Conservation (phyloP, 1,140 invertebrate genomes). For the Chrysomallon squamiferum region DNA sequence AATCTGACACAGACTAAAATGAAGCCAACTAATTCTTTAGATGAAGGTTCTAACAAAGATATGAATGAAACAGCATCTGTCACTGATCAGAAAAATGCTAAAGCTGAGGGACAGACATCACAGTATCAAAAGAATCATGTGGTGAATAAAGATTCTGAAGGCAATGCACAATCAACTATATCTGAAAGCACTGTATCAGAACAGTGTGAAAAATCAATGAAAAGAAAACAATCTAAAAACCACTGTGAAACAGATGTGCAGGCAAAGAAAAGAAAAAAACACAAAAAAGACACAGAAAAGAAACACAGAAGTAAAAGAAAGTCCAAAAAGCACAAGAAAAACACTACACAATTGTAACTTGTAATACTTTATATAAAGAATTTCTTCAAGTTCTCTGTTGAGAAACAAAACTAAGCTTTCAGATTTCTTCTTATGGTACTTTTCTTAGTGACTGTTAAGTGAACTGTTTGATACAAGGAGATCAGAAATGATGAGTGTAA, state of each 20-base stretch:
- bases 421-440: no score
- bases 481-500: no score
- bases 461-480: no score
- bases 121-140: no score
- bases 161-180: no score
- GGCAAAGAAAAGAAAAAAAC: background rate
- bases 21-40: background rate
- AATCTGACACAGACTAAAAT: background rate
- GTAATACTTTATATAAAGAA: no score
- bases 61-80: background rate
- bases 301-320: conserved; percentile 15
- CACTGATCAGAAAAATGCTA: background rate
- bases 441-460: no score
- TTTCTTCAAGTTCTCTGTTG: no score
- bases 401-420: no score
- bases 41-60: background rate
- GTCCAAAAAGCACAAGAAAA: conserved; percentile 9
- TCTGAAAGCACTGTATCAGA: background rate
- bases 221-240: background rate
- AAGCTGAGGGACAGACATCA: background rate
- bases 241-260: background rate
- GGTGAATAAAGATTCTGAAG: no score
- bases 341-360: background rate
- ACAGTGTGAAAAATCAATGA: background rate
- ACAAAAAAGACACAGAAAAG: background rate